Conservation (phyloP, 2,797 vertebrate species). For the Sylvilagus floridanus region DNA sequence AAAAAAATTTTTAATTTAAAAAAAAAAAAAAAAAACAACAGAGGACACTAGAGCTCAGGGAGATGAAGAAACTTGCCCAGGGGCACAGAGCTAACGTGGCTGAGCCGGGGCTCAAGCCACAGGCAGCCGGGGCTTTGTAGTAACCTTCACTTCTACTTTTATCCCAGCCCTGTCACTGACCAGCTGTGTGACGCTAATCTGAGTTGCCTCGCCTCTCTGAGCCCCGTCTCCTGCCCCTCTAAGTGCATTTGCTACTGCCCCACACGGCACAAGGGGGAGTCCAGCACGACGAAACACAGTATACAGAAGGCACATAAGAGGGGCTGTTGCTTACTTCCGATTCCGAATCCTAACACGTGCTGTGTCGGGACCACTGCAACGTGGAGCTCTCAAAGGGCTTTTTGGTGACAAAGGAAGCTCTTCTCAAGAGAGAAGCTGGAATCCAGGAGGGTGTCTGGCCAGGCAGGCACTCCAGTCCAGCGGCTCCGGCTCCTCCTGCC, state of each 20-base stretch:
- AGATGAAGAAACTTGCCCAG: conserved; percentile 17
- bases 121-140: neutral
- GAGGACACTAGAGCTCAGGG: too few relatives aligned
- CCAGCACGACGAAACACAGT: neutral
- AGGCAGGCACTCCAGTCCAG: neutral
- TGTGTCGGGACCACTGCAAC: conserved; percentile 56
- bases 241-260: neutral
- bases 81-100: neutral
- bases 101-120: neutral
- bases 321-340: conserved; percentile 41
- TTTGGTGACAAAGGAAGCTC: neutral
- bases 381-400: conserved; percentile 33
- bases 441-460: neutral
- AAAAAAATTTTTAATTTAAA: too few relatives aligned
- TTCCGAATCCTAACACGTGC: conserved; percentile 57
- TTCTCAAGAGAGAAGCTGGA: neutral
- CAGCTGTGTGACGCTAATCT: neutral
- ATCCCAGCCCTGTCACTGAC: neutral
- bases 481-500: neutral
- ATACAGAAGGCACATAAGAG: conserved; percentile 50
- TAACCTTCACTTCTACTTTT: neutral
- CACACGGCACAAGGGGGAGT: neutral
- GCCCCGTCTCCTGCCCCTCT: neutral
- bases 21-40: too few relatives aligned
- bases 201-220: conserved; percentile 38